phyloP scores from a whole-genome alignment of 2,797 vertebrate species.

The Rhincodon typus region DNA sequence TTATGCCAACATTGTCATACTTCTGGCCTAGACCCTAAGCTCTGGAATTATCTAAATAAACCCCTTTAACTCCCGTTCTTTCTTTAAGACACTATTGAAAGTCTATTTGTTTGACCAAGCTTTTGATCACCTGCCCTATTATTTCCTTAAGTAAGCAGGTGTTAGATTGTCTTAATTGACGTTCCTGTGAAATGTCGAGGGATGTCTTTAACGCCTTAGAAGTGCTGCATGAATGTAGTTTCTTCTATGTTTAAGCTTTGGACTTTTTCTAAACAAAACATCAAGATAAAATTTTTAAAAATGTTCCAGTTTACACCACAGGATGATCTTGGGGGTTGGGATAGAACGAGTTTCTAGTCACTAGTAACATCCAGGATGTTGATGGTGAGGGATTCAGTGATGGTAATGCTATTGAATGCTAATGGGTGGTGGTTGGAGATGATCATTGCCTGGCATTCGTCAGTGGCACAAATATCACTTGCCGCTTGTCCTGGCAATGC shows the following conservation, averaged over 20 bases:
- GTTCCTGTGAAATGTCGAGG: not conserved
- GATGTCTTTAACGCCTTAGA: not conserved
- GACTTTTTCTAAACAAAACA: not conserved
- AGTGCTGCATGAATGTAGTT: not conserved
- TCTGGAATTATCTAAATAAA: not conserved
- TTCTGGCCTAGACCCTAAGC: too few species aligned
- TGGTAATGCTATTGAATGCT: too few species aligned
- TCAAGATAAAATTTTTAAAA: not conserved
- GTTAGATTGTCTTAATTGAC: not conserved
- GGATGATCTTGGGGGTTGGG: not conserved
- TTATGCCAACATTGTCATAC: not conserved
- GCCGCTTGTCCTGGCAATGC: not conserved
- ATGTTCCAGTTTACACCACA: not conserved
- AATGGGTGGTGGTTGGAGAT: too few species aligned
- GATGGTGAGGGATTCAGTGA: too few species aligned
- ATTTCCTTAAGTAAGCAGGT: not conserved
- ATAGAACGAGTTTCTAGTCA: not conserved
- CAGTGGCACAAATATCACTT: too few species aligned
- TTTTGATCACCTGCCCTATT: not conserved
- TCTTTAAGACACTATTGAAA: not conserved
- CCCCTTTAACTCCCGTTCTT: too few species aligned
- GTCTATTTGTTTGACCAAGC: not conserved
- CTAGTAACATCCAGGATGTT: too few species aligned
- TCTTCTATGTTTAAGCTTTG: not conserved
- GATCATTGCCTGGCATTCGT: too few species aligned